Conservation (phyloP, 2,113 vertebrate species). For the Halcyon malimbica region DNA sequence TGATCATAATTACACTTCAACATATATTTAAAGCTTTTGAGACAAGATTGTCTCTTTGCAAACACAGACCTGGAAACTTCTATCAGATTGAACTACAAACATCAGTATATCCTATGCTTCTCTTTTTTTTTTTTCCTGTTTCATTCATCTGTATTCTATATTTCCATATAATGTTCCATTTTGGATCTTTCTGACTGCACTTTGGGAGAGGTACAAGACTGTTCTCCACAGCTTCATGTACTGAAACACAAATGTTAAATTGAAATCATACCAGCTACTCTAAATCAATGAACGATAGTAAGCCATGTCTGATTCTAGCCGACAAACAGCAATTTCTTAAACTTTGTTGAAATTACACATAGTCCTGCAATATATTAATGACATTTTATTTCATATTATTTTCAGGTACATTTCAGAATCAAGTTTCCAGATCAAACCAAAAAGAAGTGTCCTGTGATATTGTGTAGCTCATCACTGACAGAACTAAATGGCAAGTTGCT, state of each 20-base stretch:
- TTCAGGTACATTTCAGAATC: neutral
- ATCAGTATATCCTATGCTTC: neutral
- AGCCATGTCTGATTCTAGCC: neutral
- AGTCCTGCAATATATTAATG: neutral
- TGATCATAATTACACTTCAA: neutral
- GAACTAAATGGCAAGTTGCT: constrained; percentile 38
- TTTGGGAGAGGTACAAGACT: neutral
- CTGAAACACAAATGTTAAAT: neutral
- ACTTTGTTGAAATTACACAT: neutral
- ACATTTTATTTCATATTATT: neutral
- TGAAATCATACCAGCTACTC: neutral
- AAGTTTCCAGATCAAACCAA: neutral
- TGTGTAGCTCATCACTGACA: neutral
- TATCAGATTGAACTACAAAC: neutral
- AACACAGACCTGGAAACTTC: neutral
- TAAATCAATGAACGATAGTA: neutral
- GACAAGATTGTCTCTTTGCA: neutral
- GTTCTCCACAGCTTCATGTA: neutral
- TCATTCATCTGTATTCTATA: neutral
- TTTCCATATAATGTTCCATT: neutral
- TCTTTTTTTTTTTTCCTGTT: neutral
- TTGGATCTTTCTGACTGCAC: neutral
- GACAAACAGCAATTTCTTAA: neutral
- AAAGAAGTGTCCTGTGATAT: neutral
- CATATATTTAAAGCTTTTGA: neutral